A percentile compares a stretch with the other conserved stretches of the same genome.
Conservation (phyloP, 2,888 invertebrate genomes). For the Xestia ashworthii region DNA sequence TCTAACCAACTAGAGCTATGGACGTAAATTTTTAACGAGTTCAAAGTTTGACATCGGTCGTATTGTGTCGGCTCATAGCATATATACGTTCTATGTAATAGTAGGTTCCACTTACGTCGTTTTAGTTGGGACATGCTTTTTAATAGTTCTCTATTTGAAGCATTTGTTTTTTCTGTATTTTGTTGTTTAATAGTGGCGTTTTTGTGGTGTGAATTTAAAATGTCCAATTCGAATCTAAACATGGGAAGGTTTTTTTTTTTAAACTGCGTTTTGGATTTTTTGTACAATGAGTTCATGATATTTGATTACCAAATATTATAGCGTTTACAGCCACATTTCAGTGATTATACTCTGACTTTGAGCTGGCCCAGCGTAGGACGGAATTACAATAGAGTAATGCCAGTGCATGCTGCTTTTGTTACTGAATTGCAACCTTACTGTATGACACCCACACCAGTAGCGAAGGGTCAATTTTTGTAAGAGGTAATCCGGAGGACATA, state of each 20-base stretch:
- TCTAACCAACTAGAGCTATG: constrained; percentile 70
- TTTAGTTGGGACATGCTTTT: constrained; percentile 38
- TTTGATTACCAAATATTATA: not conserved
- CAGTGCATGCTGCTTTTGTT: not conserved
- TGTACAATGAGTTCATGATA: not conserved
- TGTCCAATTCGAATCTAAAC: not conserved
- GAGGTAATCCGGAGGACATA: too few relatives aligned
- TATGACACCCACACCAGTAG: not conserved
- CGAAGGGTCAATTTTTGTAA: too few relatives aligned
- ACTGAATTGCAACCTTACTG: not conserved
- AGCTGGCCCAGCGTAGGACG: not conserved
- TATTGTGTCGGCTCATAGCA: constrained; percentile 63
- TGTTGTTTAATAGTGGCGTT: not conserved
- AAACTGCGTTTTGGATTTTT: not conserved
- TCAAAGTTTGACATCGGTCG: constrained; percentile 73
- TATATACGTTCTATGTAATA: constrained; percentile 54
- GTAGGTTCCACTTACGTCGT: constrained; percentile 64
- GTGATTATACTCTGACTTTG: not conserved
- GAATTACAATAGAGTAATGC: not conserved
- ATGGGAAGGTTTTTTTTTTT: too few relatives aligned
- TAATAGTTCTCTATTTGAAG: constrained; percentile 23
- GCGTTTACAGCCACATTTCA: not conserved
- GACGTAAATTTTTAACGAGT: constrained; percentile 79
- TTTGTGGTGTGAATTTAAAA: not conserved
- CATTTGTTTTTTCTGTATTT: constrained; percentile 5